Base-by-base conservation (phyloP, 2,797 vertebrate genomes). In the Bovichtus diacanthus region DNA sequence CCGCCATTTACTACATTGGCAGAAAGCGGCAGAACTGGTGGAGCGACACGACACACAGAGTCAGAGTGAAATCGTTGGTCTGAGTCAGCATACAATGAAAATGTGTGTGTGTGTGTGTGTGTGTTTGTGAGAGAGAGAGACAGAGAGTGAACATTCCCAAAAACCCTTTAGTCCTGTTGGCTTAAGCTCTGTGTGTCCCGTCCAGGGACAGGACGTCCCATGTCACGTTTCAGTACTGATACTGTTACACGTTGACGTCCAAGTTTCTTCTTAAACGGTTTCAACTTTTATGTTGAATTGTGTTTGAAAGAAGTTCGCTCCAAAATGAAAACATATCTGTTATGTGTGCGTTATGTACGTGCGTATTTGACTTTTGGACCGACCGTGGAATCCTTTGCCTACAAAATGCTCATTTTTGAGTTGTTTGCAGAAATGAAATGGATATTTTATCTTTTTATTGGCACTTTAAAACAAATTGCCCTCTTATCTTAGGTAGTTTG, bases 151-250 rank as follows among this genome's bases (percentile, higher is more conserved):
- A 53, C 70, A 55, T 78, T 81, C 78, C 75, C 74, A 72, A 75
- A 83, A 90, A 78, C 49, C 50, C 80, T 88, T 78, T 83, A 31
- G 78, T 87, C 80, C 51, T 8, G 13, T 88, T 93, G 91, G 85
- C 89, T 82, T 70, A 34, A 39, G 63, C 76, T 51, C 12, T 60
- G 43, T 64, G 60, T 80, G 70, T 64, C 61, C 70, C n/a, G 61
- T 51, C 87, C 78, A 69, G 81, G 87, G 85, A 93, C 92, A 91
- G 78, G 64, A 87, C 34, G 87, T 92, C 86, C 92, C 82, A 60
- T 74, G 84, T 82, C 82, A 74, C 74, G 81, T 89, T 88, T 89
- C 78, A 86, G 56, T 61, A 55, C 68, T 80, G 76, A 70, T 76
- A 82, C 56, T 81, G 65, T 87, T 85, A 38, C 73, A 83, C 78